Evolutionary conservation across 2,113 vertebrate species (phyloP).

Genomic region (Muntiacus reevesi): DNA sequence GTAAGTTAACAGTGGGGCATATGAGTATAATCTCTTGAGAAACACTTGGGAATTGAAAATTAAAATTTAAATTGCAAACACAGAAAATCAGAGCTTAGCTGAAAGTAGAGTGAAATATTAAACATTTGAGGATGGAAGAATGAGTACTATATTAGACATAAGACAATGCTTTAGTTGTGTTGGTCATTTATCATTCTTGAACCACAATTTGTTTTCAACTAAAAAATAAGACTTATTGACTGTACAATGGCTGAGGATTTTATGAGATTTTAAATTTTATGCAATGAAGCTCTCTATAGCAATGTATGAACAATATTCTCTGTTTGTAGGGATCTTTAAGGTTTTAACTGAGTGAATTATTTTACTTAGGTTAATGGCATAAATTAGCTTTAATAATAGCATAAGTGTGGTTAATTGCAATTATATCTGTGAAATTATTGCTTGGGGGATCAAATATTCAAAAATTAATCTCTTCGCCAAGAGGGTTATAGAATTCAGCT

Average conservation of each 20-base stretch:
- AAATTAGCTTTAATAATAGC: not conserved
- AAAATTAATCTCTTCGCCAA: constrained; percentile 20
- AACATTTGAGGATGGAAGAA: not conserved
- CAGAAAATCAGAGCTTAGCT: not conserved
- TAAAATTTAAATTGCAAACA: not conserved
- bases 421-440: constrained; percentile 37
- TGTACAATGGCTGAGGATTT: not conserved
- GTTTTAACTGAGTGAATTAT: not conserved
- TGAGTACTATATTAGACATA: not conserved
- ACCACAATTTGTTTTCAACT: not conserved
- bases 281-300: not conserved
- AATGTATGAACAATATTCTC: not conserved
- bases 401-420: not conserved
- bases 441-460: not conserved
- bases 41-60: not conserved
- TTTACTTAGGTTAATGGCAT: not conserved
- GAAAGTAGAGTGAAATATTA: not conserved
- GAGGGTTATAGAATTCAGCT: not conserved
- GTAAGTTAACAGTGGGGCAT: not conserved
- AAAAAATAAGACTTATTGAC: not conserved
- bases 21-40: not conserved
- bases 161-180: not conserved
- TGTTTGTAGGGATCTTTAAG: not conserved
- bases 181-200: not conserved
- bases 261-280: not conserved